These are phyloP conservation scores for Ptilonorhynchus violaceus DNA, from an alignment of 2,113 vertebrate genomes.

Conservation along the genomic window DNA sequence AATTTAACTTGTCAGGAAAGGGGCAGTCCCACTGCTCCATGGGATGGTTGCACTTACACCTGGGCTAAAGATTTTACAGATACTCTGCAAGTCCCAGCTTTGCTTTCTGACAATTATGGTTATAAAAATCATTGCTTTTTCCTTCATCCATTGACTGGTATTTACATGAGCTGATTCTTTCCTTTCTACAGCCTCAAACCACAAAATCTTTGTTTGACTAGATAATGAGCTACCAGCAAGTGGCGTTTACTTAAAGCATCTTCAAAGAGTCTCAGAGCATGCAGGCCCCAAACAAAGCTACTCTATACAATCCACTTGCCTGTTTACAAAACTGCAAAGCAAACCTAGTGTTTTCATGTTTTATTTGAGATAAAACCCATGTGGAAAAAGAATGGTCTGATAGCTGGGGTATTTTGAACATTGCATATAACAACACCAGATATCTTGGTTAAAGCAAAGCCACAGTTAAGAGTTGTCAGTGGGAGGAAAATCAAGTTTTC, in stretches of 20 bases:
- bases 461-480: neutral
- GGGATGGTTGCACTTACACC: neutral
- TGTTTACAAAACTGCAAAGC: constrained; percentile 41
- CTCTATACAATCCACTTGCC: neutral
- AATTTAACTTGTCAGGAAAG: neutral
- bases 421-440: neutral
- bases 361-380: constrained; percentile 19
- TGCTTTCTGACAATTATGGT: neutral
- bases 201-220: constrained; percentile 2
- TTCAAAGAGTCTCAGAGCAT: neutral
- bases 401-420: neutral
- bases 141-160: neutral
- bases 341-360: neutral
- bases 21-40: neutral
- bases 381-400: neutral
- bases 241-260: neutral
- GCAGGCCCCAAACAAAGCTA: neutral
- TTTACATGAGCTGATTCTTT: neutral
- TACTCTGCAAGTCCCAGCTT: neutral
- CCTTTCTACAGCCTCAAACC: neutral
- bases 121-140: neutral
- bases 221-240: constrained; percentile 31
- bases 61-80: neutral
- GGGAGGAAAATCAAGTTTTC: neutral
- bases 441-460: neutral